Evolutionary conservation across 1,140 invertebrate genomes (phyloP).

Genomic region (Ips nitidus): DNA sequence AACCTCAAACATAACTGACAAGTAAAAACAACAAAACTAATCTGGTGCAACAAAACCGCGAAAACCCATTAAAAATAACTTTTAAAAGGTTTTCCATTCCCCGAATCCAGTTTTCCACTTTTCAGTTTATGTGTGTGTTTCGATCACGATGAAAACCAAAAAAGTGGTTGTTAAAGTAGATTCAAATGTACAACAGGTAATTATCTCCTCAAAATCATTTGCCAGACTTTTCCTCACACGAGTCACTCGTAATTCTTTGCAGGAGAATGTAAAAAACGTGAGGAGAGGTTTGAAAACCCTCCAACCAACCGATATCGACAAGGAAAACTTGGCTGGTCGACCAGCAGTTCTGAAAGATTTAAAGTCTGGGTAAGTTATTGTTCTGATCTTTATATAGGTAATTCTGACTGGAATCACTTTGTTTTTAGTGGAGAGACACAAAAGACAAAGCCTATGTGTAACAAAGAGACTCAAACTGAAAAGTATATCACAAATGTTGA

Average conservation of each 20-base stretch:
- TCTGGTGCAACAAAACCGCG: too few relatives aligned
- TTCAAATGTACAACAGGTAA: constrained; percentile 53
- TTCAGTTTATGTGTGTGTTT: neutral
- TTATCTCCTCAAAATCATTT: neutral
- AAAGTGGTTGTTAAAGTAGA: constrained; percentile 55
- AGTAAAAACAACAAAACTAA: too few relatives aligned
- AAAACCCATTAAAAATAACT: too few relatives aligned
- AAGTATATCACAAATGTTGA: constrained; percentile 57
- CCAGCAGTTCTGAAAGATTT: constrained; percentile 38
- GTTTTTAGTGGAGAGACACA: constrained; percentile 12
- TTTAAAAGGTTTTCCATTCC: too few relatives aligned
- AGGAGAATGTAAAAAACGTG: constrained; percentile 55
- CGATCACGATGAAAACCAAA: constrained; percentile 44
- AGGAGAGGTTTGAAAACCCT: constrained; percentile 64
- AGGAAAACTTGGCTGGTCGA: constrained; percentile 65
- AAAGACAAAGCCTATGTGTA: constrained; percentile 25
- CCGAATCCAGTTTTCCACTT: too few relatives aligned
- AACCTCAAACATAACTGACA: too few relatives aligned
- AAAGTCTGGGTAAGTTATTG: constrained; percentile 38
- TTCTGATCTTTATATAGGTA: too few relatives aligned
- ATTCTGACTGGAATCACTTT: neutral
- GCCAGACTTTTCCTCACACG: neutral
- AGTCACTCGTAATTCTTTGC: constrained; percentile 13
- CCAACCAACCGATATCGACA: constrained; percentile 62
- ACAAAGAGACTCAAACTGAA: constrained; percentile 60